phyloP scores from a whole-genome alignment of 2,797 vertebrate genomes.

The Chiroxiphia lanceolata region DNA sequence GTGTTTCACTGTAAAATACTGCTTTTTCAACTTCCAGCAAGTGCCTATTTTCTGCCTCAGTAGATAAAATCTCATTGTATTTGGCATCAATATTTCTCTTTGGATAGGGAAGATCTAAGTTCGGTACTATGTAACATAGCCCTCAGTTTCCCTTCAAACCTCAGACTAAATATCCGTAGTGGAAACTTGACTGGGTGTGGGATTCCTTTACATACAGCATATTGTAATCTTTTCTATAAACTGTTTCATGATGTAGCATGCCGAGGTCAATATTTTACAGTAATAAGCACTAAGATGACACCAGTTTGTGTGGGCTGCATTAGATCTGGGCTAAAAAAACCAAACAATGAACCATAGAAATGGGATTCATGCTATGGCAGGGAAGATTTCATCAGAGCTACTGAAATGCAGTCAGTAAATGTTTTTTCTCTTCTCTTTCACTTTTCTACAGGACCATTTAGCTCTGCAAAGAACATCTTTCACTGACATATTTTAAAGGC shows the following conservation, averaged over 20 bases:
- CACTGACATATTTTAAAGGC: not conserved
- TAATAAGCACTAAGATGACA: conserved; percentile 3
- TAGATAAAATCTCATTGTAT: not conserved
- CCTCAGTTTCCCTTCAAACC: not conserved
- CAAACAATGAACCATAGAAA: not conserved
- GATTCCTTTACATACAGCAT: not conserved
- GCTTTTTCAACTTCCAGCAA: not conserved
- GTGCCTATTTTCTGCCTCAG: not conserved
- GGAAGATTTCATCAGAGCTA: not conserved
- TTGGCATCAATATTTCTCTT: not conserved
- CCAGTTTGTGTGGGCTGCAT: conserved; percentile 1
- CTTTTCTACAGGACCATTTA: not conserved
- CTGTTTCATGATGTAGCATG: conserved; percentile 26
- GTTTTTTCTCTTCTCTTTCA: not conserved
- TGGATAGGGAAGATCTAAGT: not conserved
- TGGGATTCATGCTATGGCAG: not conserved
- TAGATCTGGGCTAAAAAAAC: not conserved
- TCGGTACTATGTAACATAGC: not conserved
- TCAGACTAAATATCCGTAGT: not conserved
- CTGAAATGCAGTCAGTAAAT: not conserved
- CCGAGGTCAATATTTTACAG: conserved; percentile 35
- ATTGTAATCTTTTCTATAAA: not conserved
- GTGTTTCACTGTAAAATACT: not conserved
- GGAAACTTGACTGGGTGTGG: not conserved
- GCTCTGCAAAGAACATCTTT: not conserved